Evolutionary conservation across 1,140 invertebrate genomes (phyloP), one percentile per base, ranked within the genome.

Genomic region (Cotesia vestalis): DNA sequence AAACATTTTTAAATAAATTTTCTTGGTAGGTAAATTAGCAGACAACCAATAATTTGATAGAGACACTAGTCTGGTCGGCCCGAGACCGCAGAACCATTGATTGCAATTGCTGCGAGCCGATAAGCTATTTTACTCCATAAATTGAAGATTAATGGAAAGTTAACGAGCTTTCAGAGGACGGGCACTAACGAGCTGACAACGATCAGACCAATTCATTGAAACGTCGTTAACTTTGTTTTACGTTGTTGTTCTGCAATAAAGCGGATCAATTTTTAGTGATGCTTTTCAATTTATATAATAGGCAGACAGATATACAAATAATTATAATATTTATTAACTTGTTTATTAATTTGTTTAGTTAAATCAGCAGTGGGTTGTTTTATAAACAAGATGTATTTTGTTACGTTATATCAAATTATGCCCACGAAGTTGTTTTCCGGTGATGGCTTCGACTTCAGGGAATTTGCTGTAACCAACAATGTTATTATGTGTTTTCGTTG

Each of bases 121-220:
- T 52, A 51, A 40, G 67, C 67, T 69, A 69, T 69, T 69, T 57
- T 69, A 40, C 57, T 36, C n/a, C 57, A 36, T 46, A 69, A 60
- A 69, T 69, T 69, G 67, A 55, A 69, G 57, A 69, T 69, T 69
- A 69, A 69, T 69, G 67, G 67, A 60, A 69, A 60, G 53, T 69
- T 35, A 60, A 60, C 38, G 67, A 40, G 66, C 36, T 17, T 34
- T 12, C n/a, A 20, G 35, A 38, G 35, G 55, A 59, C 67, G 53
- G 35, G 40, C 67, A 59, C 67, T 69, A 69, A 69, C 67, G 55
- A 69, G 55, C 67, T 14, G 20, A 59, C 67, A 60, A 38, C 35
- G 53, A 59, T 38, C 66, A 36, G 4, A 17, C n/a, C 59, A 40
- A 69, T 69, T 60, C 52, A 69, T 60, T 55, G 34, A 69, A 68